Percentiles rank a stretch among this genome's conserved stretches.
phyloP scores from a whole-genome alignment of 1,140 invertebrate species.

The Streblospio benedicti region DNA sequence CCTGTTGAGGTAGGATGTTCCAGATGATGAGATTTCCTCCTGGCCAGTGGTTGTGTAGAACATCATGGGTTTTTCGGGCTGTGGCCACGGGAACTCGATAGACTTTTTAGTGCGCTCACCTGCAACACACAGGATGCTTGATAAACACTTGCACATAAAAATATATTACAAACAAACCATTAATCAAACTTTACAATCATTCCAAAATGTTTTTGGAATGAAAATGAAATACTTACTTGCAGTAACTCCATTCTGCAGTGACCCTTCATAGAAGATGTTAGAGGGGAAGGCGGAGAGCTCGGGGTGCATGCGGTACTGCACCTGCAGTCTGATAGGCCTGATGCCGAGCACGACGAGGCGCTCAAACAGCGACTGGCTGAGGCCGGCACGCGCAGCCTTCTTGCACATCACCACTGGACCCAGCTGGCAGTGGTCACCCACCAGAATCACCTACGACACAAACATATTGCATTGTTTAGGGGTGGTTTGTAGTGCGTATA shows the following conservation, averaged over 20 bases:
- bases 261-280: constrained; percentile 99
- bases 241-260: constrained; percentile 94
- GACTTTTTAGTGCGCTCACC: constrained; percentile 82
- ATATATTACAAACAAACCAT: not conserved
- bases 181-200: constrained; percentile 4
- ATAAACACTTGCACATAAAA: not conserved
- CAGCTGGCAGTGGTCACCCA: constrained; percentile 97
- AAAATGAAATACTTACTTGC: constrained; percentile 53
- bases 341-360: constrained; percentile 85
- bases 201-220: not conserved
- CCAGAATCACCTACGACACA: no score
- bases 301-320: constrained; percentile 97
- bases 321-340: constrained; percentile 50
- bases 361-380: constrained; percentile 96
- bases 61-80: constrained; percentile 93
- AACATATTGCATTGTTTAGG: constrained; percentile 63
- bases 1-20: constrained; percentile 95
- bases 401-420: constrained; percentile 99
- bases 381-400: constrained; percentile 89
- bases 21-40: constrained; percentile 96
- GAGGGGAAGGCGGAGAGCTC: constrained; percentile 94
- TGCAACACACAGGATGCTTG: constrained; percentile 29
- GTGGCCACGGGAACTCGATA: constrained; percentile 97
- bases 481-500: no score
- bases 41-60: constrained; percentile 95